phyloP scores from a whole-genome alignment of 2,113 vertebrate genomes.

The Proterorhinus semilunaris region DNA sequence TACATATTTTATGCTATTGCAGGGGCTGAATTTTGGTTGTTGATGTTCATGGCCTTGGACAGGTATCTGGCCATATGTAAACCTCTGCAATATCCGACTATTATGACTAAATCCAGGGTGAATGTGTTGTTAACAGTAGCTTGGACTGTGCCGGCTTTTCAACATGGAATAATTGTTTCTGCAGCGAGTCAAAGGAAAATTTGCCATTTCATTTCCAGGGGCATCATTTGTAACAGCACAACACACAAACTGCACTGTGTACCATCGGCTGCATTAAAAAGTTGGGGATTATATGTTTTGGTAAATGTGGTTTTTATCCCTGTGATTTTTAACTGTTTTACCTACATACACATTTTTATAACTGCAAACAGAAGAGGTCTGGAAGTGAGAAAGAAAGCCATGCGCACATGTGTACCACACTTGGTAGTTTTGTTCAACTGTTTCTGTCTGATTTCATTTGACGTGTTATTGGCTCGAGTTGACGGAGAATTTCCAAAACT shows the following conservation, averaged over 20 bases:
- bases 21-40: conserved; percentile 10
- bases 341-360: conserved; percentile 31
- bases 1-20: conserved; percentile 6
- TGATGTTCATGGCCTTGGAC: conserved; percentile 36
- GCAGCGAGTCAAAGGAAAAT: neutral
- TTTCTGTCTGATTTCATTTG: neutral
- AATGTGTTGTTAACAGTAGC: conserved; percentile 1
- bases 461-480: neutral
- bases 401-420: conserved; percentile 46
- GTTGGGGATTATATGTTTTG: conserved; percentile 4
- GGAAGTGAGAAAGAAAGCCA: conserved; percentile 29
- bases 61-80: conserved; percentile 43
- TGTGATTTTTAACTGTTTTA: conserved; percentile 35
- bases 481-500: neutral
- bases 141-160: conserved; percentile 11
- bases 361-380: neutral
- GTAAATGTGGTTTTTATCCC: neutral
- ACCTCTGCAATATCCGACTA: conserved; percentile 21
- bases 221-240: conserved; percentile 29
- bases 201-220: conserved; percentile 12
- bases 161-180: neutral
- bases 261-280: neutral
- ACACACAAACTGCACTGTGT: conserved; percentile 26
- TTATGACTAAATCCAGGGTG: conserved; percentile 19
- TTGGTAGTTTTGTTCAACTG: conserved; percentile 1